A percentile compares a stretch with the other conserved stretches of the same genome.
Evolutionary conservation across 2,797 vertebrate species (phyloP).

Genomic region (Phylloscopus collybita): DNA sequence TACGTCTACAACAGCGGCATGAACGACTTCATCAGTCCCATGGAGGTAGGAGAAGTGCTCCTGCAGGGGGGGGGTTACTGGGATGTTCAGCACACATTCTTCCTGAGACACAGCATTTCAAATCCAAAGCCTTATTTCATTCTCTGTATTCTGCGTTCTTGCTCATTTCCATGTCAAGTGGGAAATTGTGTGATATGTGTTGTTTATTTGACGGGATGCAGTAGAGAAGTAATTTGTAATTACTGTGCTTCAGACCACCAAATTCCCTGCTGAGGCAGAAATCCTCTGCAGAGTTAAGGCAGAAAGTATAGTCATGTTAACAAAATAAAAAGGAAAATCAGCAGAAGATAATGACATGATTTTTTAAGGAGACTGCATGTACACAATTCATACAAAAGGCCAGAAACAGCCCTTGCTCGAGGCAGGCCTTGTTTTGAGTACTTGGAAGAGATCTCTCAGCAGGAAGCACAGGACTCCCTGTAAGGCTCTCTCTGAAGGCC

Average conservation of each 20-base stretch:
- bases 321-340: not conserved
- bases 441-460: not conserved
- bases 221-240: not conserved
- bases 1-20: conserved; percentile 96
- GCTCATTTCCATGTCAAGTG: not conserved
- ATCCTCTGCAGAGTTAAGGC: not conserved
- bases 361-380: not conserved
- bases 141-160: not conserved
- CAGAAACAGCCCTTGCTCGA: not conserved
- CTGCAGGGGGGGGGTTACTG: not conserved
- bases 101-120: not conserved
- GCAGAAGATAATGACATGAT: not conserved
- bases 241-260: not conserved
- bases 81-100: not conserved
- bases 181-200: not conserved
- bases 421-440: not conserved
- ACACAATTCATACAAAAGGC: not conserved
- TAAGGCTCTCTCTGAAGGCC: not conserved
- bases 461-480: not conserved
- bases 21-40: conserved; percentile 95
- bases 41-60: conserved; percentile 85
- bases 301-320: not conserved
- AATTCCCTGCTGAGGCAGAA: not conserved
- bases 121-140: not conserved
- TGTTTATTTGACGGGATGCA: not conserved